Evolutionary conservation across 2,113 vertebrate species (phyloP).

Genomic region (Nannospalax galili): DNA sequence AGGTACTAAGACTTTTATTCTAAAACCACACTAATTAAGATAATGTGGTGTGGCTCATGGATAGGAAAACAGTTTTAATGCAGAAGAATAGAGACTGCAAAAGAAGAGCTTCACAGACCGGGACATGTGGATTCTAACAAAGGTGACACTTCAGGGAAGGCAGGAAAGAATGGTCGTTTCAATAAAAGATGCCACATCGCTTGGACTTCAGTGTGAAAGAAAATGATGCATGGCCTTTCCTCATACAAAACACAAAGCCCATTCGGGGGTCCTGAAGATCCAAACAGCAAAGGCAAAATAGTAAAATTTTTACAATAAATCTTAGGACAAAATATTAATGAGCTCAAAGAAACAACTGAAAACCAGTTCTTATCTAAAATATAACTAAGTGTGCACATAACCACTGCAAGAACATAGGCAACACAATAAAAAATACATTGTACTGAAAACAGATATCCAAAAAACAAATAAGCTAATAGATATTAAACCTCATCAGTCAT

Average conservation of each 20-base stretch:
- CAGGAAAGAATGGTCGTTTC: slow-evolving; percentile 1
- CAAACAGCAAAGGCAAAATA: slow-evolving; percentile 38
- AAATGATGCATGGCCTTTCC: neutral
- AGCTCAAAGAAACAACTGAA: neutral
- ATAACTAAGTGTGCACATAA: neutral
- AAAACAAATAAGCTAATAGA: neutral
- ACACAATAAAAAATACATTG: neutral
- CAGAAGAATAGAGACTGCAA: neutral
- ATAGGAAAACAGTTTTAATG: neutral
- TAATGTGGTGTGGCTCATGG: neutral
- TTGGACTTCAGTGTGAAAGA: neutral
- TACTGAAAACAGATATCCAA: neutral
- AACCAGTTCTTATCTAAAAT: neutral
- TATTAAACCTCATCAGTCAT: neutral
- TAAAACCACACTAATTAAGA: slow-evolving; percentile 37
- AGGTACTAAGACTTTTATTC: neutral
- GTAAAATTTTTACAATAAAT: slow-evolving; percentile 8
- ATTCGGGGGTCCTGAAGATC: neutral
- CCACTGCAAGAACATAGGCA: neutral
- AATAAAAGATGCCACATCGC: neutral
- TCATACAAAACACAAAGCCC: neutral
- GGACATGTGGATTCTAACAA: neutral
- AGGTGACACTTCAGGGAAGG: neutral
- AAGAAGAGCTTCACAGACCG: neutral
- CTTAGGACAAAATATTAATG: slow-evolving; percentile 32